phyloP scores from a whole-genome alignment of 2,888 invertebrate species.

The Dermolepida albohirtum region DNA sequence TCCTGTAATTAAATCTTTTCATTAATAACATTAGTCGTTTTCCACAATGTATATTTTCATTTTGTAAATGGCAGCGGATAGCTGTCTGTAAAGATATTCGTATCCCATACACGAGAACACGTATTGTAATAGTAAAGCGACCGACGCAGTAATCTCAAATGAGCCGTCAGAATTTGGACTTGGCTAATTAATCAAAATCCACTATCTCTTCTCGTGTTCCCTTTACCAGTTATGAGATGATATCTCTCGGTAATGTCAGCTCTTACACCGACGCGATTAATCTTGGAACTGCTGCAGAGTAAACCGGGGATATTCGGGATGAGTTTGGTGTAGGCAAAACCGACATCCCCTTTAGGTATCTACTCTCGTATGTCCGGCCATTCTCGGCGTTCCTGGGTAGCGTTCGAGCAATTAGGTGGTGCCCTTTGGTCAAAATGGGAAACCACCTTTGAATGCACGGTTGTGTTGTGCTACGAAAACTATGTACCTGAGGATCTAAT shows the following conservation, averaged over 20 bases:
- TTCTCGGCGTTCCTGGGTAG: too few species aligned
- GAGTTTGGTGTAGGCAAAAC: too few species aligned
- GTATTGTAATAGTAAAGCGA: background rate
- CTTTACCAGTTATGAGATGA: constrained; percentile 13
- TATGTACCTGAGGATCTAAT: too few species aligned
- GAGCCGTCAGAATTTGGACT: constrained; percentile 20
- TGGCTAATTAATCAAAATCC: constrained; percentile 31
- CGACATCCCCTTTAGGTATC: too few species aligned
- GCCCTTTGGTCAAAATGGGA: too few species aligned
- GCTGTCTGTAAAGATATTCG: background rate
- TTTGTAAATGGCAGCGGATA: background rate
- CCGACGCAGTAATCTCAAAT: constrained; percentile 9
- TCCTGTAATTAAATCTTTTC: constrained; percentile 7
- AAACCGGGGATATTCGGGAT: too few species aligned
- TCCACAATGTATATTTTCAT: too few species aligned
- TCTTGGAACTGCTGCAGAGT: background rate
- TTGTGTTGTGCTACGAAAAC: too few species aligned
- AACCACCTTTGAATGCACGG: too few species aligned
- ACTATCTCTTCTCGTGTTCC: constrained; percentile 8
- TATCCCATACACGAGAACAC: background rate
- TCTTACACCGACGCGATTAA: constrained; percentile 11
- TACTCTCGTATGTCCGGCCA: too few species aligned
- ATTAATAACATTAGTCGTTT: constrained; percentile 8
- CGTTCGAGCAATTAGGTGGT: too few species aligned
- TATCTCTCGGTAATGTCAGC: constrained; percentile 15